A percentile compares a stretch with the other conserved stretches of the same genome.
Evolutionary conservation across 2,888 invertebrate species (phyloP).

Genomic region (Torymus tubicola): DNA sequence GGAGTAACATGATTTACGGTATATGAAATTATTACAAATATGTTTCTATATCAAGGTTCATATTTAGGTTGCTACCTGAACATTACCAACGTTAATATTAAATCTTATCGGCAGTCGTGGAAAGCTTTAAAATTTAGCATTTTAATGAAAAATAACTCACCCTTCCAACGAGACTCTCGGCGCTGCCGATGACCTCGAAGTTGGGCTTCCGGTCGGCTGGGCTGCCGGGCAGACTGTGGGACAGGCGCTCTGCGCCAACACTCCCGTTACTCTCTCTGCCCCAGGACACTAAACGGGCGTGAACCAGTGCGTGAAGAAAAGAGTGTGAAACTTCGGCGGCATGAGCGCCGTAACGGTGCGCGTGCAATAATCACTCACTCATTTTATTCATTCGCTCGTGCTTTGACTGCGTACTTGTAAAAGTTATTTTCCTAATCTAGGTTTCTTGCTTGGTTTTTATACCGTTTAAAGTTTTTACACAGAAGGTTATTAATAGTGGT

Average conservation of each 20-base stretch:
- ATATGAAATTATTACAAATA: too few species aligned
- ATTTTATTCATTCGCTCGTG: background rate
- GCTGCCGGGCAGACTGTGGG: conserved; percentile 84
- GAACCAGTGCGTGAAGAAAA: conserved; percentile 22
- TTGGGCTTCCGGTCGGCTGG: conserved; percentile 83
- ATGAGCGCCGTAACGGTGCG: background rate
- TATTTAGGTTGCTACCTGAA: too few species aligned
- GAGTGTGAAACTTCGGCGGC: background rate
- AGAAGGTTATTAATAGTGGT: too few species aligned
- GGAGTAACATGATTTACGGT: too few species aligned
- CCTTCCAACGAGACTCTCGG: conserved; percentile 96
- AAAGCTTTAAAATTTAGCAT: too few species aligned
- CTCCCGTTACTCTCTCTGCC: conserved; percentile 80
- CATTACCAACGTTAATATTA: too few species aligned
- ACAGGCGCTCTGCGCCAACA: conserved; percentile 79
- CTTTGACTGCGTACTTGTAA: too few species aligned
- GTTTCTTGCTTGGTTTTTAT: too few species aligned
- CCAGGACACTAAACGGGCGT: conserved; percentile 65
- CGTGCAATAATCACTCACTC: background rate
- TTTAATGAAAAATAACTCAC: conserved; percentile 77
- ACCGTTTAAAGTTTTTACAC: too few species aligned
- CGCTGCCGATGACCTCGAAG: conserved; percentile 92
- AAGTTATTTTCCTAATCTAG: too few species aligned
- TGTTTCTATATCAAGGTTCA: too few species aligned
- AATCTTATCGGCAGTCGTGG: too few species aligned